Base-by-base conservation (phyloP, 2,888 invertebrate species). In the Cyclophora punctaria region DNA sequence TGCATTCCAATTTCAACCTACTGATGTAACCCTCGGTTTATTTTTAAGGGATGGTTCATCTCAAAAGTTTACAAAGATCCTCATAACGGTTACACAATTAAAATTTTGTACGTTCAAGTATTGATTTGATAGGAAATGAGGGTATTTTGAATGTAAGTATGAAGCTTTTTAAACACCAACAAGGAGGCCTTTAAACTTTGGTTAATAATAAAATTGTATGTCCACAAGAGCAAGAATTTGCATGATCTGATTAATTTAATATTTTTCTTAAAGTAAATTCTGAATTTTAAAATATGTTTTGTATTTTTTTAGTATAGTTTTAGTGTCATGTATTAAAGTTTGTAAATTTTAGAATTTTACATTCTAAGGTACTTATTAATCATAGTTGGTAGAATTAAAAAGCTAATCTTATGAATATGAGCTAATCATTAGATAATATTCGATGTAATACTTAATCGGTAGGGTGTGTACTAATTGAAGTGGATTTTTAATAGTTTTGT, bases 341-440 rank as follows among this genome's bases (percentile, higher is more conserved):
- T 55, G 55, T 54, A 56, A 56, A 58, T 54, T 53, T 41, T 56
- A 54, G 48, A 53, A 45, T 35, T 54, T 58, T 55, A 48, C 48
- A 57, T 51, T 56, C 41, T 55, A 20, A 44, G 20, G 44, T 44
- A 34, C 43, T 49, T 48, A 46, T 34, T 48, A 48, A 50, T 34
- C 44, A 35, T 55, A 53, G 51, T 53, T 49, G 54, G 46, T 58
- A 55, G 57, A 58, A 59, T 62, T 63, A 68, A 80, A 76, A 76
- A 73, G 73, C 78, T 86, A 83, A 81, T 87, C 87, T 87, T 88
- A 88, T 88, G 88, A 88, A 82, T 78, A 80, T 75, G 87, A 87
- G 87, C 87, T 88, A 73, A 58, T 51, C 50, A 49, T 34, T 58
- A 56, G 58, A 51, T 52, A 53, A 52, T 52, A 48, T 58, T 51